phyloP scores from a whole-genome alignment of 2,113 vertebrate species.

The Suricata suricatta region DNA sequence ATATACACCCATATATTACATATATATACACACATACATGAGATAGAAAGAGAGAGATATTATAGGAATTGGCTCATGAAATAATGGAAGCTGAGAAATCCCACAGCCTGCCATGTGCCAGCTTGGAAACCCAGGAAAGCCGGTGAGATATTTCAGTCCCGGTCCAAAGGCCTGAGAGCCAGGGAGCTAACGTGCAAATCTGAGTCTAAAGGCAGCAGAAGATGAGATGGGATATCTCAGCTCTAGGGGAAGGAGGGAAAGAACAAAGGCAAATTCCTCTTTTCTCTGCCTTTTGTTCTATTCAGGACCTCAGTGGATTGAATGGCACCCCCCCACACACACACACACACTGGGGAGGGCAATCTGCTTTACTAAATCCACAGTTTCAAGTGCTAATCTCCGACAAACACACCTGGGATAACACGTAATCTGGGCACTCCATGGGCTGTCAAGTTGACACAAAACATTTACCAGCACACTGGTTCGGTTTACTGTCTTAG shows the following conservation, averaged over 20 bases:
- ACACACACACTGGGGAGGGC: not conserved
- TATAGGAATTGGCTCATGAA: not conserved
- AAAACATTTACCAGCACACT: not conserved
- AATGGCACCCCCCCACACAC: not conserved
- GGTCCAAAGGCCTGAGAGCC: not conserved
- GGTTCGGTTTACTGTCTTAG: not conserved
- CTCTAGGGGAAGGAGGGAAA: not conserved
- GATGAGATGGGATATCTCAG: not conserved
- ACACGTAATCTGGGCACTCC: not conserved
- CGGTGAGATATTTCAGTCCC: too few relatives aligned
- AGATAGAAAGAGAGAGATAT: not conserved
- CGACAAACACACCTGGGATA: not conserved
- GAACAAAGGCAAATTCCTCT: not conserved
- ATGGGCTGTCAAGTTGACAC: not conserved
- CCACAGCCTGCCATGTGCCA: not conserved
- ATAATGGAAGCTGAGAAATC: not conserved
- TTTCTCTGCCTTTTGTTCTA: not conserved
- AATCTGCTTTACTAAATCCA: not conserved
- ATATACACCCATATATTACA: not conserved
- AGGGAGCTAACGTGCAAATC: not conserved
- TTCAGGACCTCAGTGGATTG: not conserved
- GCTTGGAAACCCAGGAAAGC: not conserved
- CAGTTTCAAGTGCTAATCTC: not conserved
- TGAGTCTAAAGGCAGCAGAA: not conserved
- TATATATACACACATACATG: not conserved